Evolutionary conservation across 2,888 invertebrate genomes (phyloP).

Genomic region (Tubulanus polymorphus): DNA sequence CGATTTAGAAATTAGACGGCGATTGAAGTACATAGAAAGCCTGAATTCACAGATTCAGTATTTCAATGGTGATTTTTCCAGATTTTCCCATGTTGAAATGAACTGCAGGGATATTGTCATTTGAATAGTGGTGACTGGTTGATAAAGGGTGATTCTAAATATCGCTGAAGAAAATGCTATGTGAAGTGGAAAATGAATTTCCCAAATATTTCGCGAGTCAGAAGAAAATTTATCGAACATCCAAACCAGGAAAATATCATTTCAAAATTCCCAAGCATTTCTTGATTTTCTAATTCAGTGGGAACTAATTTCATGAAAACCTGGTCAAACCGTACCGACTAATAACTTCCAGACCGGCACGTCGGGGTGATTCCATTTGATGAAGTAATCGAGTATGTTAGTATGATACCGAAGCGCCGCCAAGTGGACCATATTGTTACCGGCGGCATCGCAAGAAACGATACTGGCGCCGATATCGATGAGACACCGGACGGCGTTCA

Average conservation of each 20-base stretch:
- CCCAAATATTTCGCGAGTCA: too few relatives aligned
- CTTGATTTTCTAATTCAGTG: not conserved
- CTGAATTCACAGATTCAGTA: too few relatives aligned
- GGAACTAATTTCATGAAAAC: too few relatives aligned
- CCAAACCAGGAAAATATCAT: not conserved
- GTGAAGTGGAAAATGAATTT: not conserved
- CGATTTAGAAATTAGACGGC: too few relatives aligned
- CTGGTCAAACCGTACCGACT: slow-evolving; percentile 40
- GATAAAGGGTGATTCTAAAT: too few relatives aligned
- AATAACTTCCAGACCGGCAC: slow-evolving; percentile 49
- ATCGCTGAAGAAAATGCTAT: too few relatives aligned
- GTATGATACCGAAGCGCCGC: slow-evolving; percentile 50
- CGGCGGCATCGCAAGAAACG: slow-evolving; percentile 32
- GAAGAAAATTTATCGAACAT: not conserved
- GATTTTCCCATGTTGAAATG: too few relatives aligned
- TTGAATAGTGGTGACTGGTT: too few relatives aligned
- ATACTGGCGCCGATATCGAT: slow-evolving; percentile 44
- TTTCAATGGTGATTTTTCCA: too few relatives aligned
- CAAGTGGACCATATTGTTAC: slow-evolving; percentile 47
- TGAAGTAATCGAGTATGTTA: slow-evolving; percentile 50
- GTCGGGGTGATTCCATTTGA: slow-evolving; percentile 40
- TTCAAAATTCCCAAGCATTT: too few relatives aligned
- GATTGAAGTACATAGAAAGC: too few relatives aligned
- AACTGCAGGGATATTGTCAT: too few relatives aligned
- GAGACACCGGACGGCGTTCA: slow-evolving; percentile 45